phyloP scores from a whole-genome alignment of 2,888 invertebrate species.

The Sepiola atlantica region DNA sequence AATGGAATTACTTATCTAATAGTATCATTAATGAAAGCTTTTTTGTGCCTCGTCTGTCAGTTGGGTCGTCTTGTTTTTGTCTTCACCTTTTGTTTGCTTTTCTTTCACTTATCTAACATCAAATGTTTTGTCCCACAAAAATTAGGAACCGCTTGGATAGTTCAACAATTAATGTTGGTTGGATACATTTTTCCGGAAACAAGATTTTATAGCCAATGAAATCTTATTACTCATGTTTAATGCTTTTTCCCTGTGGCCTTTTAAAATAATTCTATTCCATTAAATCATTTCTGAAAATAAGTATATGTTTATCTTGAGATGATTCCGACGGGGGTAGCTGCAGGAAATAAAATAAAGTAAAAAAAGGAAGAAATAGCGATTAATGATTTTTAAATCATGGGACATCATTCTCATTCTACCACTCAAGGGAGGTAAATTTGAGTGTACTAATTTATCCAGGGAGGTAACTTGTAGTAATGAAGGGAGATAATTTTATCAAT shows the following conservation, averaged over 20 bases:
- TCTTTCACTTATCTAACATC: neutral
- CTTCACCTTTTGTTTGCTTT: neutral
- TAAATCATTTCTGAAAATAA: neutral
- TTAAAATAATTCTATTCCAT: neutral
- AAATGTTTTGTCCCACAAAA: constrained; percentile 24
- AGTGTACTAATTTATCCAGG: no score
- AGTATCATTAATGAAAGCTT: neutral
- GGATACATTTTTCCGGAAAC: neutral
- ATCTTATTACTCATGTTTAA: neutral
- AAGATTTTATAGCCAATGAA: neutral
- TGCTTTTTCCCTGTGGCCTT: neutral
- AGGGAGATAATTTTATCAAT: neutral
- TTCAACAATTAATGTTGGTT: neutral
- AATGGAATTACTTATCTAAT: neutral
- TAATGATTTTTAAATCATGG: neutral
- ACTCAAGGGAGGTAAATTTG: neutral
- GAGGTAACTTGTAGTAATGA: neutral
- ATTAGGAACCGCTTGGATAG: neutral
- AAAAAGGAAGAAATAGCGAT: neutral
- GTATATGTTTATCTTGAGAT: neutral
- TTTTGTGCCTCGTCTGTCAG: neutral
- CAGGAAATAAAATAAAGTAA: neutral
- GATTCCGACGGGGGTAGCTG: neutral
- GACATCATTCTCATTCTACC: no score
- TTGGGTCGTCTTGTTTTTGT: neutral